Percentiles rank a stretch among this genome's conserved stretches.
phyloP scores from a whole-genome alignment of 2,797 vertebrate genomes.

The Sparidentex hasta region DNA sequence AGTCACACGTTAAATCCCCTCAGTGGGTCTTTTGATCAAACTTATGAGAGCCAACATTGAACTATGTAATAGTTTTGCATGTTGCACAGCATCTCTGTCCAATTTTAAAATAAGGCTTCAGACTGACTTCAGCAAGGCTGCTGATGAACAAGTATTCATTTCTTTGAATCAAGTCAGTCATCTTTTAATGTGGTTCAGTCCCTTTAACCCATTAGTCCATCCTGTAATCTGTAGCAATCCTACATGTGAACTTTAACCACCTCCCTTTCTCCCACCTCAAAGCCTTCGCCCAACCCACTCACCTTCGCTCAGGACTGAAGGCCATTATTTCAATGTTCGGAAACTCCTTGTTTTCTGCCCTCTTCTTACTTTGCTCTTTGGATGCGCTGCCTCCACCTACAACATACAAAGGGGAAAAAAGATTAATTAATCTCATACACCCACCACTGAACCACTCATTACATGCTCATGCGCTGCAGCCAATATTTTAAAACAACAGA shows the following conservation, averaged over 20 bases:
- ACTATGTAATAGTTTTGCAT: background rate
- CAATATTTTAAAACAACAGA: background rate
- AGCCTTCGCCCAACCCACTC: constrained; percentile 35
- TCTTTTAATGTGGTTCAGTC: background rate
- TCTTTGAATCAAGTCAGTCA: background rate
- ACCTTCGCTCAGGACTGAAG: constrained; percentile 92
- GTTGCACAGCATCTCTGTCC: background rate
- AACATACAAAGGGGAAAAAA: constrained; percentile 35
- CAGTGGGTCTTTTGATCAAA: background rate
- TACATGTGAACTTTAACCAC: background rate
- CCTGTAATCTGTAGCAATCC: too few relatives aligned
- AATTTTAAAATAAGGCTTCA: background rate
- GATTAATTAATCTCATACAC: background rate
- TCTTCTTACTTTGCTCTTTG: constrained; percentile 80
- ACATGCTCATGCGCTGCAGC: background rate
- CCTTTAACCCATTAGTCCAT: background rate
- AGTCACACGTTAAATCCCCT: background rate
- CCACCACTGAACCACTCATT: background rate
- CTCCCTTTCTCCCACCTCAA: background rate
- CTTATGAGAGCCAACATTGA: background rate
- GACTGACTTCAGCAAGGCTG: background rate
- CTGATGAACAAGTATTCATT: background rate
- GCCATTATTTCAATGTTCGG: constrained; percentile 78
- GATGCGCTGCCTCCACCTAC: constrained; percentile 72
- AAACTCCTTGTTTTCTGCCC: constrained; percentile 64